phyloP scores from a whole-genome alignment of 1,140 invertebrate species.

The Mya arenaria region DNA sequence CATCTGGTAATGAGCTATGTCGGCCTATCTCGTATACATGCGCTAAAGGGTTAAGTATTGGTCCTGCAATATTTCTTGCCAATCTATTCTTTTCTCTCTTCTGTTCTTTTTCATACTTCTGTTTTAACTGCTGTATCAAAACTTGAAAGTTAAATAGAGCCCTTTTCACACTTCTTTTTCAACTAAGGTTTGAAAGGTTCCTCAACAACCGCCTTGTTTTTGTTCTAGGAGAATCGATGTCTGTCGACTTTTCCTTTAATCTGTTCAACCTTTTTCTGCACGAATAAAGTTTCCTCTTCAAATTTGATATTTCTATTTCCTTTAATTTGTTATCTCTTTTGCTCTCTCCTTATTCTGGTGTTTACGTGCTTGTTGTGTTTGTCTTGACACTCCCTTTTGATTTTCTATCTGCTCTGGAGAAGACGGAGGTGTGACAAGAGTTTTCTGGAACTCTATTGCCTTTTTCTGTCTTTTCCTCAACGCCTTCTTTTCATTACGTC shows the following conservation, averaged over 20 bases:
- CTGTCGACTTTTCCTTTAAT: neutral
- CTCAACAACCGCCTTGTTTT: neutral
- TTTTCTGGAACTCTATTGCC: neutral
- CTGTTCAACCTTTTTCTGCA: neutral
- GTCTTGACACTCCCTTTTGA: neutral
- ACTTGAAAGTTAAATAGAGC: neutral
- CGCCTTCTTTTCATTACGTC: constrained; percentile 5
- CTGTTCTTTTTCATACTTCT: constrained; percentile 7
- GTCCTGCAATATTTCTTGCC: neutral
- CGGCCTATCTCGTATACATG: too few relatives aligned
- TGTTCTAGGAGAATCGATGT: constrained; percentile 11
- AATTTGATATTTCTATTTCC: neutral
- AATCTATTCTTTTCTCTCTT: constrained; percentile 1
- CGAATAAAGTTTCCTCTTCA: neutral
- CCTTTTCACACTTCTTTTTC: neutral
- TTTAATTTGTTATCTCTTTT: neutral
- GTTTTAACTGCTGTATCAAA: neutral
- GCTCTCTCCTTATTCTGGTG: neutral
- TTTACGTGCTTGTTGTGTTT: neutral
- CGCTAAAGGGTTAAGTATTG: too few relatives aligned
- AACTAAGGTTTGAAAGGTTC: neutral
- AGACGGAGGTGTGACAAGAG: neutral
- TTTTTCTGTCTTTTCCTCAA: neutral
- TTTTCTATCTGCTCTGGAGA: neutral
- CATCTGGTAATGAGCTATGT: too few relatives aligned